Base-by-base conservation (phyloP, 1,140 invertebrate genomes). In the Trinorchestia longiramus region DNA sequence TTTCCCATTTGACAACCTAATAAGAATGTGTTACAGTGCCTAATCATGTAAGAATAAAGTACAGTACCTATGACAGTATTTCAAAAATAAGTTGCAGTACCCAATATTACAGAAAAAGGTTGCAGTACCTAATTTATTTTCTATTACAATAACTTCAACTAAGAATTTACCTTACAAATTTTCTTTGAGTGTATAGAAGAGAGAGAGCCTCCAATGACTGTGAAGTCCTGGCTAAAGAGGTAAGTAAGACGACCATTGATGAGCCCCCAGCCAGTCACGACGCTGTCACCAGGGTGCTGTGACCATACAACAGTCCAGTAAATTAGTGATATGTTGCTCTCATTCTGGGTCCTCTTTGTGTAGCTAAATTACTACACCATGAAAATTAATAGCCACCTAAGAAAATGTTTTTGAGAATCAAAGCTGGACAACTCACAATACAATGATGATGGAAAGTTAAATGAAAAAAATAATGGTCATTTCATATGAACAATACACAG, bases 201-300 rank as follows among this genome's bases (percentile, higher is more conserved):
- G 57, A 98, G 97, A 97, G 98, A 98, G 36, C 98, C 98, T 96
- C 98, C 98, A 97, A 98, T 98, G 19, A 98, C 98, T 87, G 98
- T 98, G 97, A 98, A 98, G 97, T 98, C 98, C 97, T 98, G 98
- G 97, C 98, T 98, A 97, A 98, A 98, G 44, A 98, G 97, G 97
- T 98, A 98, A 17, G 98, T 97, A n/a, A 97, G 97, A 90, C 98
- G 97, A 19, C 98, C 98, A 97, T 98, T 98, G 95, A 98, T 98
- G 53, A 98, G 97, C 40, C 98, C 98, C 97, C 98, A 97, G 1
- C 98, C 98, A 77, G 98, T 98, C 15, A 98, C 97, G 42, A 98
- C 98, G 96, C 98, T 98, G 97, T 98, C 98, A 77, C 98, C 98
- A 92, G 98, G 98, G 97, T 96, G 96, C 96, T 97, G 95, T 11